Evolutionary conservation across 2,113 vertebrate species (phyloP).

Genomic region (Bucco capensis): DNA sequence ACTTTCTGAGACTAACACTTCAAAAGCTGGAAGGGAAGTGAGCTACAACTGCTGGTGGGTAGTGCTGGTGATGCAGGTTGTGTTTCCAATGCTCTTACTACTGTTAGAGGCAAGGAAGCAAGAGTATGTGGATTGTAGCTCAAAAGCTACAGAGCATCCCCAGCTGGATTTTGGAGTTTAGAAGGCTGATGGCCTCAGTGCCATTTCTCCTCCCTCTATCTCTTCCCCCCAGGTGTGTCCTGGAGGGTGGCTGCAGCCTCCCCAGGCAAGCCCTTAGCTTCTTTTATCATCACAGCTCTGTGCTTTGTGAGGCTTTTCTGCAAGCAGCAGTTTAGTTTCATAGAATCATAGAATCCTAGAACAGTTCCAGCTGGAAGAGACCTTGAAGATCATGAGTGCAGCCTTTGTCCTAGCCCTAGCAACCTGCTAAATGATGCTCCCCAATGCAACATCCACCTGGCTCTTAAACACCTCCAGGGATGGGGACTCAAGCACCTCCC

Average conservation of each 20-base stretch:
- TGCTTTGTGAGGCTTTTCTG: background rate
- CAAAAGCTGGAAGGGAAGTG: background rate
- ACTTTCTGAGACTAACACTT: background rate
- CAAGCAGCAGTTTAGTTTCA: no score
- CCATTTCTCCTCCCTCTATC: background rate
- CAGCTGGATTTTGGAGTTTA: background rate
- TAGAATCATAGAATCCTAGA: no score
- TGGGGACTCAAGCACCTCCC: no score
- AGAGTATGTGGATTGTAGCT: background rate
- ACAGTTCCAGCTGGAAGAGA: no score
- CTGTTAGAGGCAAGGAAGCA: background rate
- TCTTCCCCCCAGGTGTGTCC: no score
- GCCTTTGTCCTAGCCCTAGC: no score
- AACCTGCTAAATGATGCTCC: no score
- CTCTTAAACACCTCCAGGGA: no score
- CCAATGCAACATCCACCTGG: no score
- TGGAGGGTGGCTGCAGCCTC: background rate
- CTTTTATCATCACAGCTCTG: background rate
- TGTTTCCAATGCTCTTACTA: background rate
- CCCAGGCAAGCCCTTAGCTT: accelerated
- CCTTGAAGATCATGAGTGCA: no score
- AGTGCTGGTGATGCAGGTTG: no score
- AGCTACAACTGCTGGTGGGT: background rate
- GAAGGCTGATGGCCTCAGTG: background rate
- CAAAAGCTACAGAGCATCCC: background rate